Evolutionary conservation across 2,888 invertebrate genomes (phyloP).

Genomic region (Habrosyne pyritoides): DNA sequence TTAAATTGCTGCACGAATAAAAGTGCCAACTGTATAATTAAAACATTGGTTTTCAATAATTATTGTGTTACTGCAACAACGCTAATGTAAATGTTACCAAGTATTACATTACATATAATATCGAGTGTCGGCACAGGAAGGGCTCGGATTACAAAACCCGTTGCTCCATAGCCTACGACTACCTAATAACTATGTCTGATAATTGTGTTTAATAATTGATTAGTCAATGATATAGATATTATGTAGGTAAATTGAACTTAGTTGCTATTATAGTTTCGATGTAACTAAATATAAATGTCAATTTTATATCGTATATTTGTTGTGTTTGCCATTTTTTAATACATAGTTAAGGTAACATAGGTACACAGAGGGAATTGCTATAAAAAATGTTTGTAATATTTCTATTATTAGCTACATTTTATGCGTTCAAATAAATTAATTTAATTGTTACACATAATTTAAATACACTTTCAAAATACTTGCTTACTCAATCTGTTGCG

Average conservation of each 20-base stretch:
- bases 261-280: too few species aligned
- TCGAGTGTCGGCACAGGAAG: slow-evolving; percentile 32
- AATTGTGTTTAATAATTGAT: not conserved
- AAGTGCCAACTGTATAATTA: not conserved
- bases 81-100: not conserved
- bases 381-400: too few species aligned
- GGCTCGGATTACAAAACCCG: slow-evolving; percentile 30
- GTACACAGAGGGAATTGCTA: too few species aligned
- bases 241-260: too few species aligned
- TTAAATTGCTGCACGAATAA: not conserved
- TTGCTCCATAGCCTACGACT: not conserved
- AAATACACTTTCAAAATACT: too few species aligned
- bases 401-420: not conserved
- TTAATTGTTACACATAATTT: too few species aligned
- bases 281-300: too few species aligned
- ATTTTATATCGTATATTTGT: too few species aligned
- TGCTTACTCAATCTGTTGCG: too few species aligned
- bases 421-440: too few species aligned
- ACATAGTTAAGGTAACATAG: too few species aligned
- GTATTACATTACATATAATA: slow-evolving; percentile 19
- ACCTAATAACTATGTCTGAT: not conserved
- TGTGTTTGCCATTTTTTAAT: too few species aligned
- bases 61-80: slow-evolving; percentile 5
- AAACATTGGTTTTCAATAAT: slow-evolving; percentile 3
- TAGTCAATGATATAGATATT: not conserved